Percentiles rank a stretch among this genome's conserved stretches.
phyloP scores from a whole-genome alignment of 2,797 vertebrate genomes.

The Eutrigla gurnardus region DNA sequence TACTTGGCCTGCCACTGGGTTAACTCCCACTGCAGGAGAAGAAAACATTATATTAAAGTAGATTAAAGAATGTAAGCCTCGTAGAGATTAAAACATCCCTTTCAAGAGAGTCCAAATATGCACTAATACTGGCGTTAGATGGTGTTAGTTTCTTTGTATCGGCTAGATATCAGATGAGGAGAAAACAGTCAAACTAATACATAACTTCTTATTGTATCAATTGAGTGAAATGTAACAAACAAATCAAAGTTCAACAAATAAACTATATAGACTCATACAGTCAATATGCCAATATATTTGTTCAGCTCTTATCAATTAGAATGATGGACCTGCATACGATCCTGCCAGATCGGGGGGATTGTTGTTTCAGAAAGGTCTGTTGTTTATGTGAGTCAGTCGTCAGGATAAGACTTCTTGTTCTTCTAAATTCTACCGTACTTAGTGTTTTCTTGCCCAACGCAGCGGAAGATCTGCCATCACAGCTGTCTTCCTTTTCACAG shows the following conservation, averaged over 20 bases:
- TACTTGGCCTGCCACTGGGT: constrained; percentile 6
- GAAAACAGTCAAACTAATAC: neutral
- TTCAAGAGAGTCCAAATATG: neutral
- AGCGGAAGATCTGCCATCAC: constrained; percentile 45
- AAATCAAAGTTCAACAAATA: neutral
- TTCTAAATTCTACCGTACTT: neutral
- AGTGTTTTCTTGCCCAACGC: constrained; percentile 32
- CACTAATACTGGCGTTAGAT: neutral
- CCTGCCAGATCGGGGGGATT: neutral
- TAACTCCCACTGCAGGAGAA: constrained; percentile 29
- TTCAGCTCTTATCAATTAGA: neutral
- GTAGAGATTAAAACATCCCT: neutral
- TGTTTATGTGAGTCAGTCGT: constrained; percentile 21
- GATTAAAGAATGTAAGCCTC: neutral
- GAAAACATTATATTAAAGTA: neutral
- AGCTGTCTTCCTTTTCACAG: constrained; percentile 42
- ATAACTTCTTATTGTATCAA: neutral
- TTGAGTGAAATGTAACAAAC: neutral
- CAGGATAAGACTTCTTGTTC: constrained; percentile 3
- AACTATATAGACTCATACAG: neutral
- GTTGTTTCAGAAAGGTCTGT: constrained; percentile 8
- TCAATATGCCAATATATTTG: neutral
- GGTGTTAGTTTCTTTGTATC: neutral
- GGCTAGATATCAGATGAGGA: neutral
- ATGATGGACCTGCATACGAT: neutral